A percentile compares a stretch with the other conserved stretches of the same genome.
Evolutionary conservation across 2,797 vertebrate species (phyloP).

Genomic region (Anguilla pacifica): DNA sequence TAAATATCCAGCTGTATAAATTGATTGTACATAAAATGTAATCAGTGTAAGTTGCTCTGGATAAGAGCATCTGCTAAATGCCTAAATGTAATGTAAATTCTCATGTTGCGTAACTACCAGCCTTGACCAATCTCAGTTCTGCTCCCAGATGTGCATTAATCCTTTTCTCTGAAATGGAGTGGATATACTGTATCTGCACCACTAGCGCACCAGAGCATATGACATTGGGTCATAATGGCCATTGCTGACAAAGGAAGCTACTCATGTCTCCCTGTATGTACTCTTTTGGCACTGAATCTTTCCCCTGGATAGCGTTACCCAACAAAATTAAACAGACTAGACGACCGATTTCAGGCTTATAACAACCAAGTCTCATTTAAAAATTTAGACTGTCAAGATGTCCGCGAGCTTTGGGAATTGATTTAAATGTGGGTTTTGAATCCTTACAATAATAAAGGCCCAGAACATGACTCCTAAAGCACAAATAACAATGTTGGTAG

Average conservation of each 20-base stretch:
- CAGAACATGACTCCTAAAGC: not conserved
- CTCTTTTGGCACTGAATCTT: not conserved
- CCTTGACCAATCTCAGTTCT: not conserved
- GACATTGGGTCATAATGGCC: not conserved
- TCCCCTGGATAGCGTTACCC: not conserved
- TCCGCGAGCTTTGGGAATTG: not conserved
- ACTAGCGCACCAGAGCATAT: not conserved
- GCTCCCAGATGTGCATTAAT: not conserved
- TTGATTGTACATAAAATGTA: not conserved
- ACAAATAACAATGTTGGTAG: not conserved
- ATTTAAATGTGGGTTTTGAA: not conserved
- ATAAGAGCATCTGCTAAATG: slow-evolving; percentile 8
- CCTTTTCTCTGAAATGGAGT: not conserved
- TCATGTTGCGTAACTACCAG: not conserved
- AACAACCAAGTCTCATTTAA: not conserved
- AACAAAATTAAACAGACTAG: not conserved
- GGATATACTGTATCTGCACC: not conserved
- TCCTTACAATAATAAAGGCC: not conserved
- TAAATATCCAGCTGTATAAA: slow-evolving; percentile 5
- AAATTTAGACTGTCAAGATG: not conserved
- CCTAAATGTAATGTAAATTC: not conserved
- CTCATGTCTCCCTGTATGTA: not conserved
- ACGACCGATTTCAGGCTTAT: not conserved
- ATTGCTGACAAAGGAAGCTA: not conserved
- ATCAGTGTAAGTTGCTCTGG: not conserved